A percentile compares a stretch with the other conserved stretches of the same genome.
phyloP scores from a whole-genome alignment of 2,797 vertebrate species.

The Tokudaia muenninki region DNA sequence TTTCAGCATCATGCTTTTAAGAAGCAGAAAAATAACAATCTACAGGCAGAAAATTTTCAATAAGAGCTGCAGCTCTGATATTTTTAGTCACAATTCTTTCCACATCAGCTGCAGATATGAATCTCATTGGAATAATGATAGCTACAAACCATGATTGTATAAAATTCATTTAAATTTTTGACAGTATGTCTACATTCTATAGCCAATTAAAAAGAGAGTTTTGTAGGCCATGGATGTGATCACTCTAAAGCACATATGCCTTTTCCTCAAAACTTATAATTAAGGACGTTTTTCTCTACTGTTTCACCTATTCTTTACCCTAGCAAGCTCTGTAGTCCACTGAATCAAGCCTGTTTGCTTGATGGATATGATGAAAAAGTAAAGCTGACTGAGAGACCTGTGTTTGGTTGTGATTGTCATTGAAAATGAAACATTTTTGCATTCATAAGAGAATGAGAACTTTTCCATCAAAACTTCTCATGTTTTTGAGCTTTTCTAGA shows the following conservation, averaged over 20 bases:
- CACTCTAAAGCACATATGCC: conserved; percentile 5
- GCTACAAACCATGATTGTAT: conserved; percentile 66
- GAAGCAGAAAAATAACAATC: conserved; percentile 77
- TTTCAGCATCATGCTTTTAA: conserved; percentile 75
- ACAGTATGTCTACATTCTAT: conserved; percentile 68
- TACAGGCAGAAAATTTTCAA: conserved; percentile 67
- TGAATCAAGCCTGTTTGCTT: conserved; percentile 66
- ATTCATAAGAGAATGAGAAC: conserved; percentile 60
- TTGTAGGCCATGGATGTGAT: conserved; percentile 50
- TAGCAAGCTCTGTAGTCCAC: conserved; percentile 22
- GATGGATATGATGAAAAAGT: conserved; percentile 14
- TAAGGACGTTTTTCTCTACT: neutral
- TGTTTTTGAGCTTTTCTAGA: conserved; percentile 27
- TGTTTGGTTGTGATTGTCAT: conserved; percentile 31
- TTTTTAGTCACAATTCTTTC: conserved; percentile 72
- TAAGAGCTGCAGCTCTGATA: conserved; percentile 68
- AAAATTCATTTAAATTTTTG: conserved; percentile 77
- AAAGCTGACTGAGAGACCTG: conserved; percentile 45
- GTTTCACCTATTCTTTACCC: neutral
- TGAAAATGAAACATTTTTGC: conserved; percentile 72
- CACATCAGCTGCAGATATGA: conserved; percentile 74
- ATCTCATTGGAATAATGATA: conserved; percentile 73
- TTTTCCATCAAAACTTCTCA: conserved; percentile 36
- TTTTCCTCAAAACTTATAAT: conserved; percentile 49
- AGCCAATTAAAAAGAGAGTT: conserved; percentile 65